Base-by-base conservation (phyloP, 2,888 invertebrate genomes). In the Nebria brevicollis region DNA sequence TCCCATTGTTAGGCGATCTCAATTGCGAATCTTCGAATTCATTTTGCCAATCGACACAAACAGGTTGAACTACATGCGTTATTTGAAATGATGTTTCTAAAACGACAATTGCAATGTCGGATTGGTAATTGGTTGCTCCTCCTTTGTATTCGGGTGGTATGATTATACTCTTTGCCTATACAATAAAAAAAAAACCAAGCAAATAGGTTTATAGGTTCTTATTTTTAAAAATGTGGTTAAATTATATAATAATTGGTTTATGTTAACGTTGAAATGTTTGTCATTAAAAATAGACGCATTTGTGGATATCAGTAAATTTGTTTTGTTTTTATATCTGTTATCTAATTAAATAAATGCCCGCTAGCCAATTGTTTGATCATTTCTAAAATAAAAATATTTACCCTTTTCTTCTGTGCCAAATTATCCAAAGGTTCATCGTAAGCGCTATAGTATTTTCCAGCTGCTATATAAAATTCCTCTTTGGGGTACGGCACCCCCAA, bases 91-190 rank as follows among this genome's bases (percentile, higher is more conserved):
- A 72, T n/a, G 83, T 83, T 66, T 84, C 83, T 26, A 88, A 82
- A n/a, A 87, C 83, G 13, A 89, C 42, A 4, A 89, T 77, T 0
- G 89, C 89, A 75, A 89, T 86, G 83, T 89, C 89, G 8, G 84
- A 83, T 26, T 81, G 78, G 43, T 42, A 81, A 66, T 54, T 81
- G 2, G 72, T n/a, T 15, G 42, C 6, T 15, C 41, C 41, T 66
- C 73, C 81, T 77, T 64, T 20, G 20, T 81, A 81, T 3, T 42
- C 25, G 25, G 26, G 15, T 13, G 75, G 79, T 66, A 79, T 79
- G 43, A 73, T 2, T 41, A 73, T 41, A 41, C 15, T 42, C 6
- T 73, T 11, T 42, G 41, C 42, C 73, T 73, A 7, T 34, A 34
- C 5, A 20, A 20, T 20, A 20, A 20, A 20, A 34, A 34, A 34